These are phyloP conservation scores for Pemphredon lugubris DNA, from an alignment of 2,888 invertebrate genomes.

Conservation along the genomic window DNA sequence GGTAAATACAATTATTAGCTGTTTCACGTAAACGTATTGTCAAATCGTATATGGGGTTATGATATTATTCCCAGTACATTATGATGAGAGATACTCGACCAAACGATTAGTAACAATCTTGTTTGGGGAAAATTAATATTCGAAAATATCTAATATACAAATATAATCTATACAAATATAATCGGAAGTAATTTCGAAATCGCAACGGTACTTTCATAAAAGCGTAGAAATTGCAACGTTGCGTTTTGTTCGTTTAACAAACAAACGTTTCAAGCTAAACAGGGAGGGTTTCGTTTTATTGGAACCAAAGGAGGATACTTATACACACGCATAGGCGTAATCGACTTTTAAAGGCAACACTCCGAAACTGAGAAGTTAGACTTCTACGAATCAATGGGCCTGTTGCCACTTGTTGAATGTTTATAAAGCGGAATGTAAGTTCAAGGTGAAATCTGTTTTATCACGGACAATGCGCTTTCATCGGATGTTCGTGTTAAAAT, in stretches of 20 bases:
- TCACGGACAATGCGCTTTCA: background rate
- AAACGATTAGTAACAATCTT: too few species aligned
- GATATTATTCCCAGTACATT: too few species aligned
- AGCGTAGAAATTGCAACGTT: too few species aligned
- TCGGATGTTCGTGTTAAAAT: background rate
- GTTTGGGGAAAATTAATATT: too few species aligned
- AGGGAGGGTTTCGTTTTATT: slow-evolving; percentile 34
- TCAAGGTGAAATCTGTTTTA: slow-evolving; percentile 14
- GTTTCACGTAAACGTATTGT: background rate
- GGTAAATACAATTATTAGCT: slow-evolving; percentile 27
- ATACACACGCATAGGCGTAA: slow-evolving; percentile 43
- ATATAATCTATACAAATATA: too few species aligned
- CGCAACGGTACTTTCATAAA: too few species aligned
- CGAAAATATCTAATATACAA: too few species aligned
- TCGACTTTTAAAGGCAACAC: slow-evolving; percentile 58
- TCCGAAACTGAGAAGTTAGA: slow-evolving; percentile 46
- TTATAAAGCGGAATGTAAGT: slow-evolving; percentile 62
- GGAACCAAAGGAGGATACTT: slow-evolving; percentile 38
- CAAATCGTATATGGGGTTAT: too few species aligned
- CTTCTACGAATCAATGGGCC: slow-evolving; percentile 47
- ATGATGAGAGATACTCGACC: too few species aligned
- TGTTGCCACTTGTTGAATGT: slow-evolving; percentile 67
- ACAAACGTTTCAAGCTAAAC: too few species aligned
- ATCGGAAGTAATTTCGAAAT: too few species aligned
- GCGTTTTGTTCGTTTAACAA: too few species aligned